Evolutionary conservation across 2,797 vertebrate species (phyloP).

Genomic region (Dallia pectoralis): DNA sequence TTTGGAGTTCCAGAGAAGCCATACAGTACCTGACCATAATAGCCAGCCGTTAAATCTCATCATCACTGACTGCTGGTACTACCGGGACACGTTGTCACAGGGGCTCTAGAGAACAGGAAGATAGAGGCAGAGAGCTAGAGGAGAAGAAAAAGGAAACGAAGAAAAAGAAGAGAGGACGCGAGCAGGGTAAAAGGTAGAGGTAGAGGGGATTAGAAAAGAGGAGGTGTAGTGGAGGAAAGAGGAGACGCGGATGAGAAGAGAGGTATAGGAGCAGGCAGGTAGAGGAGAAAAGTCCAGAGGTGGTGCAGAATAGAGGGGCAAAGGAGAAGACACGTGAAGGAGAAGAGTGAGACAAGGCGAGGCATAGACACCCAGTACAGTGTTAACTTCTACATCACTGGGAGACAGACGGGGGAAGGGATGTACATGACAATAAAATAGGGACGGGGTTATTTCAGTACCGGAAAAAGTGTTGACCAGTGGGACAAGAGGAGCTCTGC

Average conservation of each 20-base stretch:
- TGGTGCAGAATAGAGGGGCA: constrained; percentile 23
- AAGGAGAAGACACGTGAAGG: constrained; percentile 35
- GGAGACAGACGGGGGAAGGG: constrained; percentile 46
- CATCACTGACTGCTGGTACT: constrained; percentile 50
- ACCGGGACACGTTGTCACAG: constrained; percentile 54
- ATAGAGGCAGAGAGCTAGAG: constrained; percentile 36
- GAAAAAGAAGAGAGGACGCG: constrained; percentile 32
- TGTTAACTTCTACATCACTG: neutral
- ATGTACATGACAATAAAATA: constrained; percentile 28
- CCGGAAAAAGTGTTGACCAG: constrained; percentile 31
- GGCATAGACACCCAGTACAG: constrained; percentile 14
- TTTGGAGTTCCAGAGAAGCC: neutral
- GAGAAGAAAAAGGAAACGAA: constrained; percentile 25
- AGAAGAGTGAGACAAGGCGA: constrained; percentile 32
- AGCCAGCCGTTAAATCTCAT: constrained; percentile 44
- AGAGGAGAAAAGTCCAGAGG: constrained; percentile 15
- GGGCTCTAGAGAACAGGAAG: constrained; percentile 71
- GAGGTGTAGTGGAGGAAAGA: constrained; percentile 41
- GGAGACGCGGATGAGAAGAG: constrained; percentile 25
- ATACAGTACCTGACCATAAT: constrained; percentile 64
- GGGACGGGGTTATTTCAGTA: constrained; percentile 34
- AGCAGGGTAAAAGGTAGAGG: constrained; percentile 27
- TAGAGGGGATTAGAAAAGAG: constrained; percentile 36
- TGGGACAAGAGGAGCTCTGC: constrained; percentile 45
- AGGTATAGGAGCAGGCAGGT: constrained; percentile 20